A percentile compares a stretch with the other conserved stretches of the same genome.
Evolutionary conservation across 2,797 vertebrate species (phyloP).

Genomic region (Syndactyla subalaris): DNA sequence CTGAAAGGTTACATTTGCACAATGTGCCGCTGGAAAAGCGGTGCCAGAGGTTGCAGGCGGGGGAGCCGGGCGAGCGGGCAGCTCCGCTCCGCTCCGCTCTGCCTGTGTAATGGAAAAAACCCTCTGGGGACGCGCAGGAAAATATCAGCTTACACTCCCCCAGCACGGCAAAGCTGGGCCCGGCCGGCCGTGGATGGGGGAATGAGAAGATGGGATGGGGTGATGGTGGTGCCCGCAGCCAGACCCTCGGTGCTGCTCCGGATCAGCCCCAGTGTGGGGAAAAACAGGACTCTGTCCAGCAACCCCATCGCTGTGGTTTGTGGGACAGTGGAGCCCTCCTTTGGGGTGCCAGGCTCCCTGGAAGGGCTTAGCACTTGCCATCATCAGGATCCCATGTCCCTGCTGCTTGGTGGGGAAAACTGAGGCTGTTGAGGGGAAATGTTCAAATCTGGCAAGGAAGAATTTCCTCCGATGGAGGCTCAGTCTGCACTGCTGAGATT

Average conservation of each 20-base stretch:
- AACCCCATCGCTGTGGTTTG: fast-evolving
- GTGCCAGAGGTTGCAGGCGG: constrained; percentile 68
- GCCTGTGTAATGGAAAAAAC: constrained; percentile 87
- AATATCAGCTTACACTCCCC: constrained; percentile 83
- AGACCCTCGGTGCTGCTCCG: background rate
- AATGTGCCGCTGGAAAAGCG: constrained; percentile 85
- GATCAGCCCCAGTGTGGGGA: fast-evolving
- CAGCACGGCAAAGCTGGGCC: constrained; percentile 67
- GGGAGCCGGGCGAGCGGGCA: constrained; percentile 7
- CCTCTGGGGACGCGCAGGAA: constrained; percentile 82
- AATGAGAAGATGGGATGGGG: background rate
- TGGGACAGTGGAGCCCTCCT: background rate
- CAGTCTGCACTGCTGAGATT: background rate
- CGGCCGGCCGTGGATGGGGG: background rate
- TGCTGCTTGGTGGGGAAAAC: background rate
- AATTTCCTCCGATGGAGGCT: background rate
- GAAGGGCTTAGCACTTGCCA: background rate
- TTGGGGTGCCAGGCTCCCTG: fast-evolving
- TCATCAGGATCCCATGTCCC: fast-evolving
- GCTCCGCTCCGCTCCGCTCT: constrained; percentile 74
- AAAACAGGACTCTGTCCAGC: background rate
- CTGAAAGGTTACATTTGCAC: constrained; percentile 95
- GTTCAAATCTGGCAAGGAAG: background rate
- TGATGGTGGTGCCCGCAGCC: fast-evolving
- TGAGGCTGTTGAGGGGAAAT: background rate